A percentile compares a stretch with the other conserved stretches of the same genome.
Conservation (phyloP, 2,888 invertebrate species). For the Sphecodes monilicornis region DNA sequence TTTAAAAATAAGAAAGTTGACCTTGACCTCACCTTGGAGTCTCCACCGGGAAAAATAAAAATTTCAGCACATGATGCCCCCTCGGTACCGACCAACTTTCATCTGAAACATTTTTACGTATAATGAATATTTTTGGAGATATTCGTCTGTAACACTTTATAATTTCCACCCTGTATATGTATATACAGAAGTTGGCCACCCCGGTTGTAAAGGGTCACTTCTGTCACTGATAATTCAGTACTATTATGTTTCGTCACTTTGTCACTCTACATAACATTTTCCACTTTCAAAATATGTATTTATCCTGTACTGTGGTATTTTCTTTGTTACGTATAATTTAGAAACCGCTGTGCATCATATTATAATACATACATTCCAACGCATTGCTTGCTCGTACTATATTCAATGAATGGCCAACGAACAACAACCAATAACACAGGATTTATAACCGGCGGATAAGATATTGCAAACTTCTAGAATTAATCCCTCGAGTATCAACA, state of each 20-base stretch:
- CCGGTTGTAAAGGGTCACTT: too few species aligned
- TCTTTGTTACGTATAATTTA: neutral
- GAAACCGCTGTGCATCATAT: neutral
- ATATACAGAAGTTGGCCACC: too few species aligned
- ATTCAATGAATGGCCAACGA: neutral
- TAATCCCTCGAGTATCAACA: slow-evolving; percentile 1
- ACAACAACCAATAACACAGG: neutral
- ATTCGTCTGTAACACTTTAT: too few species aligned
- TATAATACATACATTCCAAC: neutral
- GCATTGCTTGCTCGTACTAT: neutral
- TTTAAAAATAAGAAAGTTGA: too few species aligned
- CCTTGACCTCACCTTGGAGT: too few species aligned
- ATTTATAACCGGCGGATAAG: neutral
- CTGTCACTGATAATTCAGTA: too few species aligned
- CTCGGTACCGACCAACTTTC: too few species aligned
- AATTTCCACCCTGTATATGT: too few species aligned
- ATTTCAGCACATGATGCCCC: too few species aligned
- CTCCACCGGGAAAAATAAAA: too few species aligned
- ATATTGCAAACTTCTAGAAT: neutral
- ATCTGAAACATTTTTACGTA: too few species aligned
- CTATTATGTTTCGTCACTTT: neutral
- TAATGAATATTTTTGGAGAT: too few species aligned
- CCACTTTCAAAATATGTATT: neutral
- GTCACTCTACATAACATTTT: neutral
- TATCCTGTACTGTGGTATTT: neutral